These are phyloP conservation scores for Proterorhinus semilunaris DNA, from an alignment of 2,113 vertebrate genomes.

Conservation along the genomic window DNA sequence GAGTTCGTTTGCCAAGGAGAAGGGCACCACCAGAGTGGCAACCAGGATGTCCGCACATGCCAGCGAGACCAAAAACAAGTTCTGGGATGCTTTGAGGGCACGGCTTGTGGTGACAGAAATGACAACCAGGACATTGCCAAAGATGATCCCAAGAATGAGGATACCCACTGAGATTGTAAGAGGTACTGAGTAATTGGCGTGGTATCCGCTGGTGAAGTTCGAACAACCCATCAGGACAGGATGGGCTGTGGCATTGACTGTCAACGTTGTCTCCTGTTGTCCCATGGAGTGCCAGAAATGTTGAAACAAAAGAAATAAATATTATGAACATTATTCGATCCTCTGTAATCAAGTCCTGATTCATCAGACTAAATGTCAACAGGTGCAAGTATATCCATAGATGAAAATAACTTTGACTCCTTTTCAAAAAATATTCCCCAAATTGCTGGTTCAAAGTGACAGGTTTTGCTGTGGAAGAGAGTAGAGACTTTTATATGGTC, in stretches of 20 bases:
- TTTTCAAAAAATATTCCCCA: background rate
- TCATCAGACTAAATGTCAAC: constrained; percentile 19
- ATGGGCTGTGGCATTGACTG: constrained; percentile 26
- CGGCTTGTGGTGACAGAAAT: constrained; percentile 88
- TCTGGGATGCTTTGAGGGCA: constrained; percentile 88
- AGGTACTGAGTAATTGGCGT: constrained; percentile 27
- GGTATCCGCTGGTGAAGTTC: constrained; percentile 53
- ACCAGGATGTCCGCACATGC: constrained; percentile 92
- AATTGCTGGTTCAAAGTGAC: constrained; percentile 32
- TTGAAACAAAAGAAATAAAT: constrained; percentile 24
- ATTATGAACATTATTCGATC: background rate
- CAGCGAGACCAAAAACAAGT: constrained; percentile 91
- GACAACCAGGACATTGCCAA: constrained; percentile 89
- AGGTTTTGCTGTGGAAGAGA: constrained; percentile 44
- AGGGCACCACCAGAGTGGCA: constrained; percentile 90
- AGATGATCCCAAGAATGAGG: constrained; percentile 87
- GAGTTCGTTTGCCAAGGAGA: constrained; percentile 89
- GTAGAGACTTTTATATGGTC: constrained; percentile 56
- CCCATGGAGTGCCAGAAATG: constrained; percentile 11
- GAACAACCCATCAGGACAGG: constrained; percentile 63
- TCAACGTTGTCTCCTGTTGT: constrained; percentile 17
- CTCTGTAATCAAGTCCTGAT: background rate
- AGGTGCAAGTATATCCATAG: constrained; percentile 19
- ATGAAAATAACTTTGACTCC: background rate
- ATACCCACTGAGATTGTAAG: constrained; percentile 70